A percentile compares a stretch with the other conserved stretches of the same genome.
phyloP scores from a whole-genome alignment of 2,113 vertebrate species.

The Cromileptes altivelis region DNA sequence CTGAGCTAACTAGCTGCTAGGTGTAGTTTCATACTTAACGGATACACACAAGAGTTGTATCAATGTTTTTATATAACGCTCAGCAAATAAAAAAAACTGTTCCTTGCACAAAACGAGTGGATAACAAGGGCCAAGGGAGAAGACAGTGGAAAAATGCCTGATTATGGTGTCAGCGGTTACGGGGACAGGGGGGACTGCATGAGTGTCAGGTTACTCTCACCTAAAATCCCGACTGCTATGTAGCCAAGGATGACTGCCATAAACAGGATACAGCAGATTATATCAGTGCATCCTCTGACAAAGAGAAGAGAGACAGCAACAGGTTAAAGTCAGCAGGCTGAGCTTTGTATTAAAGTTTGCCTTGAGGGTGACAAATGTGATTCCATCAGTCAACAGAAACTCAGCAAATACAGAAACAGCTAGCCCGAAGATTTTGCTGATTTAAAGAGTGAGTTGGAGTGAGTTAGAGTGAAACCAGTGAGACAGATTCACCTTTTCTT shows the following conservation, averaged over 20 bases:
- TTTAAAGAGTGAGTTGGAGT: background rate
- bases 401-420: slow-evolving; percentile 5
- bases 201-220: slow-evolving; percentile 76
- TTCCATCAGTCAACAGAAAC: slow-evolving; percentile 8
- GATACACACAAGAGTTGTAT: background rate
- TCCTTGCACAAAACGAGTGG: background rate
- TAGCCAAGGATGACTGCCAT: slow-evolving; percentile 88
- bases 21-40: background rate
- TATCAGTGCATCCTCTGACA: slow-evolving; percentile 90
- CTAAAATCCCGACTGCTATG: slow-evolving; percentile 87
- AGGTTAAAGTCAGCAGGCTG: background rate
- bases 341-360: slow-evolving; percentile 5
- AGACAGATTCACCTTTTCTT: slow-evolving; percentile 85
- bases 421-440: background rate
- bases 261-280: slow-evolving; percentile 91
- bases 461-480: no score
- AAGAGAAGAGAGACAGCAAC: slow-evolving; percentile 13
- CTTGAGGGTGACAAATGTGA: slow-evolving; percentile 15
- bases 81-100: background rate
- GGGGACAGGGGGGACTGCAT: background rate
- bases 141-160: background rate
- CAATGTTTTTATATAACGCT: background rate
- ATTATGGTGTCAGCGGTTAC: background rate
- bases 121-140: background rate
- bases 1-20: background rate